Base-by-base conservation (phyloP, 2,888 invertebrate genomes). In the Emmelina monodactyla region DNA sequence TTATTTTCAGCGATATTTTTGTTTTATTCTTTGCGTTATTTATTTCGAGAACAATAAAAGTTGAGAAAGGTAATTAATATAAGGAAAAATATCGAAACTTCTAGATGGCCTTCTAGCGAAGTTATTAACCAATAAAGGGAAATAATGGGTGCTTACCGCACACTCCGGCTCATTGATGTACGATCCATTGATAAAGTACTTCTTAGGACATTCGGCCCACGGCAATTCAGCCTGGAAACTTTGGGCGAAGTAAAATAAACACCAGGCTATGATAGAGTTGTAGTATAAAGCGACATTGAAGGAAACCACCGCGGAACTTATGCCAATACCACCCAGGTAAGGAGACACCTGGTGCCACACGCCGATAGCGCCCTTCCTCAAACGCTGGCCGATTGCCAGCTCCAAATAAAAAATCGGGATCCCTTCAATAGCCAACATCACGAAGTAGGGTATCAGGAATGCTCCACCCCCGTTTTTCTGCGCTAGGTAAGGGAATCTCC, bases 241-340 rank as follows among this genome's bases (percentile, higher is more conserved):
- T 82, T 92, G 92, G 47, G 91, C 89, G 60, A 96, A 89, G 75
- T 96, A 97, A 70, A 94, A 95, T 58, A 97, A 83, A 64, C 96
- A 96, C 97, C 97, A 97, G 40, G 96, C 96, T 49, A 97, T 96
- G 52, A 97, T 97, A 40, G 96, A 96, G 73, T 97, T 97, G 75
- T 97, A 97, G 71, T 97, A 97, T 44, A 97, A 83, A 9, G 95
- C 96, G 44, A 97, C 96, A 62, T 96, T 93, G 75, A 95, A 97
- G 1, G 96, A 96, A 19, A 97, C 97, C 43, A 97, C 91, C 1
- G 96, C 96, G 37, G 94, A 94, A 57, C 96, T 94, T 47, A 97
- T 88, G 13, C 97, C 94, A 38, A 94, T 94, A 10, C 94, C 94
- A 12, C 89, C 92, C 50, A 93, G 71, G 62, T 88, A 94, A 0